A percentile compares a stretch with the other conserved stretches of the same genome.
phyloP scores from a whole-genome alignment of 2,113 vertebrate species.

The Irena cyanogastra region DNA sequence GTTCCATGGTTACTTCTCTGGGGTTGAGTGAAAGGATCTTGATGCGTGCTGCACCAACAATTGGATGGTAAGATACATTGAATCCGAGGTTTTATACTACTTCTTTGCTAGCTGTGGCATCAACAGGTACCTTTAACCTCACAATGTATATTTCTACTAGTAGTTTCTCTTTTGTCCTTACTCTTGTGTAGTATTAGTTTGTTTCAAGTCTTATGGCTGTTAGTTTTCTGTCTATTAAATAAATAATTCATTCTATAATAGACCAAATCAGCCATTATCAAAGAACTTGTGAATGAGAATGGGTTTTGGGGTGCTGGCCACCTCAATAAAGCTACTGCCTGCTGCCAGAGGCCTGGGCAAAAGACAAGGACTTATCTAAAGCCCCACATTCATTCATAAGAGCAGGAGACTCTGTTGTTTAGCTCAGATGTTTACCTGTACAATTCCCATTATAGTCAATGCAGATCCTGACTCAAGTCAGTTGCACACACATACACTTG shows the following conservation, averaged over 20 bases:
- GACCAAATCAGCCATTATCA: background rate
- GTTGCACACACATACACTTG: too few species aligned
- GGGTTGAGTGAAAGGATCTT: background rate
- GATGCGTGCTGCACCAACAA: too few species aligned
- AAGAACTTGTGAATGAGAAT: background rate
- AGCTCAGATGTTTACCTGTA: background rate
- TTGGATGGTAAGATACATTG: background rate
- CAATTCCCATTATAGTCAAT: background rate
- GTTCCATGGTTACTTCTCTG: background rate
- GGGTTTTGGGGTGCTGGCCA: background rate
- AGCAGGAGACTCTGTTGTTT: background rate
- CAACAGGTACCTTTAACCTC: background rate
- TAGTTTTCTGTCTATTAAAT: background rate
- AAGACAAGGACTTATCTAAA: background rate
- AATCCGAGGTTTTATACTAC: background rate
- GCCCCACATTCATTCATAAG: background rate
- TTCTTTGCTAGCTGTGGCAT: background rate
- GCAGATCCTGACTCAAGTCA: background rate
- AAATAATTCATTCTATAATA: background rate
- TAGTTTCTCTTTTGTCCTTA: background rate
- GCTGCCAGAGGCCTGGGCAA: background rate
- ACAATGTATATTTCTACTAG: rapidly evolving
- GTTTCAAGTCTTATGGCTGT: background rate
- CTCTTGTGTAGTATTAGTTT: background rate
- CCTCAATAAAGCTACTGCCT: background rate